Evolutionary conservation across 2,888 invertebrate genomes (phyloP), one percentile per base, ranked within the genome.

Genomic region (Eulithis testata): DNA sequence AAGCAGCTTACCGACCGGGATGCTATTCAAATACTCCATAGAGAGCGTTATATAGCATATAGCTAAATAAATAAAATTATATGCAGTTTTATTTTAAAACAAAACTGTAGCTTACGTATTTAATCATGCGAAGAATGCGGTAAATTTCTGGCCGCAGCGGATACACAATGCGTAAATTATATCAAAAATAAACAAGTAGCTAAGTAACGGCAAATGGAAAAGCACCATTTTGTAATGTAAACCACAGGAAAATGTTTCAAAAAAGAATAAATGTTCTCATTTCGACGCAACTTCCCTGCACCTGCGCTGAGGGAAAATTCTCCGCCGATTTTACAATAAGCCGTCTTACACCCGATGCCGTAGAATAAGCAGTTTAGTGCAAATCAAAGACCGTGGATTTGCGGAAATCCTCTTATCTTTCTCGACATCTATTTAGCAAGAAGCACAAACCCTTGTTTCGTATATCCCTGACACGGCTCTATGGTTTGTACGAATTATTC

Each of bases 291-390:
- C 49, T 50, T 58, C 79, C 76, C 8, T 82, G 79, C 83, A 84
- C 79, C 84, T 84, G 79, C n/a, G 73, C 75, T 71, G 74, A 68
- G 76, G 74, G 78, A 81, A 82, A 81, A 85, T 79, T 81, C 78
- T 85, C 81, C 74, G 73, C 76, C 74, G 79, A 78, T 79, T 81
- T 82, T 79, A 81, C 79, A 84, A 81, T 88, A 87, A 88, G 83
- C 85, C 82, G 80, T 81, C 81, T 84, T 83, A 82, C 74, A 80
- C 76, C 77, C 76, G 71, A 73, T 76, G 75, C 77, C 81, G 78
- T 83, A 79, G 79, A 78, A 77, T 82, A 81, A 79, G 78, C 73
- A 82, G 71, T 82, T 83, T 81, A 80, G 75, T 83, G 71, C 72
- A 75, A 79, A 79, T 83, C 76, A 73, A 79, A 80, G 72, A 77